phyloP scores from a whole-genome alignment of 2,113 vertebrate species.

The Hyla sarda region DNA sequence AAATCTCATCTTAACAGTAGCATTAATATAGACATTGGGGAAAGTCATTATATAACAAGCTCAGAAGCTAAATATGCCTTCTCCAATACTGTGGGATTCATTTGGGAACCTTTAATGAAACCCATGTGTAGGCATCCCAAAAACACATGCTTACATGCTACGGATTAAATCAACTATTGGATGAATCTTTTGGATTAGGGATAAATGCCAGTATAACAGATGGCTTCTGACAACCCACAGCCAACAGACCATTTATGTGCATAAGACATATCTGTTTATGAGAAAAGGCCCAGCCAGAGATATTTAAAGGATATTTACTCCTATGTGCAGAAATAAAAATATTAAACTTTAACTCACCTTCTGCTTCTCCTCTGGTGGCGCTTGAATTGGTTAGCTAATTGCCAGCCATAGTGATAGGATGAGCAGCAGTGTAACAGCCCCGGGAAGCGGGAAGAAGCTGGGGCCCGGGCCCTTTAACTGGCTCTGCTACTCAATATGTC shows the following conservation, averaged over 20 bases:
- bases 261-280: slow-evolving; percentile 42
- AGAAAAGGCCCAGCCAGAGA: background rate
- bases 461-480: too few relatives aligned
- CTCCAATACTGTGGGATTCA: background rate
- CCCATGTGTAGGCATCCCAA: slow-evolving; percentile 20
- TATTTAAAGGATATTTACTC: too few relatives aligned
- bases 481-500: too few relatives aligned
- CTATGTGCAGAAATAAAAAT: too few relatives aligned
- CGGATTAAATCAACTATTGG: slow-evolving; percentile 21
- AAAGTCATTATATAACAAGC: background rate
- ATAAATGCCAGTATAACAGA: slow-evolving; percentile 41
- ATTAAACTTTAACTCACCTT: too few relatives aligned
- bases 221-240: slow-evolving; percentile 41
- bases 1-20: background rate
- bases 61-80: background rate
- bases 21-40: background rate
- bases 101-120: slow-evolving; percentile 7
- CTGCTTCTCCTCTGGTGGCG: too few relatives aligned
- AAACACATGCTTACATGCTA: slow-evolving; percentile 38
- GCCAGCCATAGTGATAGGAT: too few relatives aligned
- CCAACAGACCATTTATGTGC: slow-evolving; percentile 49
- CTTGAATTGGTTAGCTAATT: too few relatives aligned
- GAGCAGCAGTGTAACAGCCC: too few relatives aligned
- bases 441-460: too few relatives aligned
- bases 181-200: slow-evolving; percentile 26